Percentiles rank a stretch among this genome's conserved stretches.
Evolutionary conservation across 2,888 invertebrate species (phyloP).

Genomic region (Acleris emargana): DNA sequence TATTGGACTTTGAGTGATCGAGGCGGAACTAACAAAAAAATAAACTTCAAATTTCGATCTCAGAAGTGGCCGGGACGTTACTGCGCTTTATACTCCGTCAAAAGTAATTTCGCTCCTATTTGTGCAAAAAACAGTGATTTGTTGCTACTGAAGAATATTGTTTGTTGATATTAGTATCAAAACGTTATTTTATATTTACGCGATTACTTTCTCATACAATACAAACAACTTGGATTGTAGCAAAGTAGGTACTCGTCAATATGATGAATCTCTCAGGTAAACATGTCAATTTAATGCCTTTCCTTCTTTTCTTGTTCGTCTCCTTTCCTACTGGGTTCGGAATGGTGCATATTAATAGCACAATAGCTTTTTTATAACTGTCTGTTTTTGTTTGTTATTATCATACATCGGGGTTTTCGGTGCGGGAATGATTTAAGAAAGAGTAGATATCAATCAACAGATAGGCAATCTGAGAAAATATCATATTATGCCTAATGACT

Average conservation of each 20-base stretch:
- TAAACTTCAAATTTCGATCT: too few species aligned
- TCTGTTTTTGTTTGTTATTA: not conserved
- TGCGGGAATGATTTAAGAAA: too few species aligned
- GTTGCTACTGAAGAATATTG: not conserved
- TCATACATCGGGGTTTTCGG: too few species aligned
- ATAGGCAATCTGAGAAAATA: too few species aligned
- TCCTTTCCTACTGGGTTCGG: not conserved
- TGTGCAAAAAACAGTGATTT: not conserved
- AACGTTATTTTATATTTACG: too few species aligned
- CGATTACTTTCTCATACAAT: too few species aligned
- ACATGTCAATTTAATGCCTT: not conserved
- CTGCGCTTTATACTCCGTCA: not conserved
- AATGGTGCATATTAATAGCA: not conserved
- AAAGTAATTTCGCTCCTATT: slow-evolving; percentile 6
- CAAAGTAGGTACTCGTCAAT: too few species aligned
- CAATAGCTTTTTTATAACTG: not conserved
- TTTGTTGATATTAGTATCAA: not conserved
- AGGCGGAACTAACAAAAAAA: too few species aligned
- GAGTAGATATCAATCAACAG: too few species aligned
- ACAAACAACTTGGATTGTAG: too few species aligned
- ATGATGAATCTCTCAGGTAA: slow-evolving; percentile 57
- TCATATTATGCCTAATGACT: too few species aligned
- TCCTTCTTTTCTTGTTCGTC: not conserved
- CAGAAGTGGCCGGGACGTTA: not conserved
- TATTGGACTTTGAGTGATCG: too few species aligned